phyloP scores from a whole-genome alignment of 2,888 invertebrate genomes.

The Dryomyza anilis region DNA sequence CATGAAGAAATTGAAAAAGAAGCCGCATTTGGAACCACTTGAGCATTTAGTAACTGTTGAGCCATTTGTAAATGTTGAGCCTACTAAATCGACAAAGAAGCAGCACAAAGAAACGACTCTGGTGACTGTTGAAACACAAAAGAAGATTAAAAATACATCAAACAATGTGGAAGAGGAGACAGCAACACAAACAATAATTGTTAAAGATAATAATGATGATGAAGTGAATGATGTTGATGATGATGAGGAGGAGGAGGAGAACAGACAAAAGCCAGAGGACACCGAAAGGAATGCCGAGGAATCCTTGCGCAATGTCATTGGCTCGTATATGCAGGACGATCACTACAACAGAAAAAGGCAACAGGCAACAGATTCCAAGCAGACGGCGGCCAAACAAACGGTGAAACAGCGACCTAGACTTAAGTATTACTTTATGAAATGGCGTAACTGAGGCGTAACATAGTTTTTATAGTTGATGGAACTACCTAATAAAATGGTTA shows the following conservation, averaged over 20 bases:
- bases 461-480: too few relatives aligned
- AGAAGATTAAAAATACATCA: not conserved
- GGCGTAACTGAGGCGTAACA: too few relatives aligned
- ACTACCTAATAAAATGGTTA: too few relatives aligned
- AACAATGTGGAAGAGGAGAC: not conserved
- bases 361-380: slow-evolving; percentile 15
- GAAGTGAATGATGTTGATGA: slow-evolving; percentile 15
- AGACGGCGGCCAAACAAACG: not conserved
- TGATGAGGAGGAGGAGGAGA: not conserved
- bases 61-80: too few relatives aligned
- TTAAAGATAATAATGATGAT: not conserved
- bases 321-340: slow-evolving; percentile 41
- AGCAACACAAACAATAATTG: not conserved
- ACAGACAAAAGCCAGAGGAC: not conserved
- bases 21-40: too few relatives aligned
- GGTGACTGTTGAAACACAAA: not conserved
- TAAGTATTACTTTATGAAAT: not conserved
- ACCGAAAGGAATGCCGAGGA: slow-evolving; percentile 28
- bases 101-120: not conserved
- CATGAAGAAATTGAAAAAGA: too few relatives aligned
- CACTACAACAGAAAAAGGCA: slow-evolving; percentile 37
- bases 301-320: slow-evolving; percentile 41
- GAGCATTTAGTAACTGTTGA: too few relatives aligned
- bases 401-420: not conserved
- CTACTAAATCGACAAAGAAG: too few relatives aligned